phyloP scores from a whole-genome alignment of 2,888 invertebrate genomes.

The Lithophane leautieri region DNA sequence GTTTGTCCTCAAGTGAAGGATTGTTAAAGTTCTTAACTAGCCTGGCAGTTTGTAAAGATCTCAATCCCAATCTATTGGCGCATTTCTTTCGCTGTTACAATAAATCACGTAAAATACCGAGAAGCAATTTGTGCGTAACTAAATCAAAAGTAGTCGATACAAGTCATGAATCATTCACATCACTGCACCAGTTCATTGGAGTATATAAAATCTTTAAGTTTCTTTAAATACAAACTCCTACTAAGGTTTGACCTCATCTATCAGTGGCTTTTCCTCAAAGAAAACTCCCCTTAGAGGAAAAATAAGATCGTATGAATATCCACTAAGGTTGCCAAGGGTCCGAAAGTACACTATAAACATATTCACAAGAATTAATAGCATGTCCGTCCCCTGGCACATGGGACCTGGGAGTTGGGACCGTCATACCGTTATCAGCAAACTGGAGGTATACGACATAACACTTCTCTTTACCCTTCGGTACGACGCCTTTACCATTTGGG shows the following conservation, averaged over 20 bases:
- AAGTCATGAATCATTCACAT: constrained; percentile 10
- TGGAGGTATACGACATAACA: constrained; percentile 22
- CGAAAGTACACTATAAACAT: constrained; percentile 6
- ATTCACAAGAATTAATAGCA: constrained; percentile 33
- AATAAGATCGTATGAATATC: background rate
- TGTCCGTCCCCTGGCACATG: constrained; percentile 9
- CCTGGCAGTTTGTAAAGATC: constrained; percentile 6
- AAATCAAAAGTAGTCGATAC: background rate
- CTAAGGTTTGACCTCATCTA: background rate
- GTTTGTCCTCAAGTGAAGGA: constrained; percentile 42
- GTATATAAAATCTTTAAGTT: background rate
- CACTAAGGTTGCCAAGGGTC: background rate
- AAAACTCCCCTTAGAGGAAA: background rate
- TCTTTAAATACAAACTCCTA: background rate
- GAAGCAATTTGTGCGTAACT: constrained; percentile 13
- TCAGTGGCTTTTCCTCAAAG: background rate
- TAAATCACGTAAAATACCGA: background rate
- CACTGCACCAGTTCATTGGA: background rate
- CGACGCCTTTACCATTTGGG: constrained; percentile 2
- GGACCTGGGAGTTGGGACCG: background rate
- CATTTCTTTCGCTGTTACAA: constrained; percentile 8
- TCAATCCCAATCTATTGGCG: background rate
- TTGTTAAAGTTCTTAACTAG: constrained; percentile 40
- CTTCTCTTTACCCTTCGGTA: background rate
- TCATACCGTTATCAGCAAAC: constrained; percentile 10